Evolutionary conservation across 2,113 vertebrate genomes (phyloP), one percentile per base, ranked within the genome.

Genomic region (Pithys albifrons): DNA sequence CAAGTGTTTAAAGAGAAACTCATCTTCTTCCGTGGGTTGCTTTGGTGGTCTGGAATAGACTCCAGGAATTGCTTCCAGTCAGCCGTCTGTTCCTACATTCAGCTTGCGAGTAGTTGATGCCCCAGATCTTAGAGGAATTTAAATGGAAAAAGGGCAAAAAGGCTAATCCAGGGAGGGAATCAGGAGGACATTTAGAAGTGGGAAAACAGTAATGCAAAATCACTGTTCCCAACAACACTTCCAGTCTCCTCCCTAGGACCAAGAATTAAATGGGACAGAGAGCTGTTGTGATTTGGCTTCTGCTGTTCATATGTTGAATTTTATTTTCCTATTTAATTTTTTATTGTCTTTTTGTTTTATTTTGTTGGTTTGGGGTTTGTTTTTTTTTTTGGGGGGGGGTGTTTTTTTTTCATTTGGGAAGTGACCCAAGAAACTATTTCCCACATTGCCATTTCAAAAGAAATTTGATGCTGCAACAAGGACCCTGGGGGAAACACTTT

Each of bases 111-210:
- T 62, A 83, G 74, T 79, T 35, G 89, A 71, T 96, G 88, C 91
- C 93, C 94, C 51, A 89, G 86, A 93, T 95, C 88, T 91, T 91
- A 74, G 79, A 83, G 82, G 95, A 94, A 95, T 95, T 95, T 88
- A 95, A 94, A 96, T 94, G 93, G 95, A 84, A 94, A 95, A 96
- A 96, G 93, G 93, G 95, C 92, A 94, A 94, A 85, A 96, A 96
- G 88, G 93, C 88, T 96, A 96, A 96, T 93, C 88, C 80, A 74
- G 72, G 43, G 93, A 83, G 69, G 39, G 82, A 95, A 64, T 55
- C 93, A 91, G 55, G 72, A 95, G 90, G 82, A 71, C 22, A 55
- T 95, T 95, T 92, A 93, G 79, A 83, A 95, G 29, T 0, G 2
- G 64, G 75, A 97, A 77, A 43, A 73, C 4, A 33, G 65, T 84